Evolutionary conservation across 2,888 invertebrate genomes (phyloP), one percentile per base, ranked within the genome.

Genomic region (Gastracanthus pulcherrimus): DNA sequence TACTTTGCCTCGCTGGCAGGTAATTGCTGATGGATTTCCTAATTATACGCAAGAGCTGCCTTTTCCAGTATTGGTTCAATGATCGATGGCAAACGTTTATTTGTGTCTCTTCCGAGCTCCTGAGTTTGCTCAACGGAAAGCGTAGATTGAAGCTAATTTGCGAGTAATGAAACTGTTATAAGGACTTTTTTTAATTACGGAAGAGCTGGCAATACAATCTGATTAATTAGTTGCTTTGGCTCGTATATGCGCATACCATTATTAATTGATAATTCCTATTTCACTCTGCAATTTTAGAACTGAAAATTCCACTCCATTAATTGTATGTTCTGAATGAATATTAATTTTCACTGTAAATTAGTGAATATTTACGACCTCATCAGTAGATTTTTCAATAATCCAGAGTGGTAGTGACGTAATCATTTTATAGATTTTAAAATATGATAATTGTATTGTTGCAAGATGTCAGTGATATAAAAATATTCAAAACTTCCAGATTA

Each of bases 41-140:
- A 69, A 69, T 69, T 51, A 70, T 19, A 70, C 69, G 69, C 69
- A 51, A 51, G 69, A 70, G 51, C 19, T 51, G 34, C 23, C 11
- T 34, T 19, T 48, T 34, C n/a, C 34, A 48, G 69, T 31, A 19
- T 34, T 48, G 16, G 69, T 51, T 19, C 9, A 38, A 36, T 70
- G 48, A 48, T 70, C 48, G 69, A 69, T 48, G 41, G 19, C 48
- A 31, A 69, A n/a, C n/a, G 31, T 69, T 48, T 34, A 48, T 69
- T 69, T 13, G 34, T 31, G 34, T 69, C 11, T 34, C 69, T n/a
- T 29, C 13, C 66, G 66, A 23, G 34, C 23, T 66, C 41, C 26
- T 16, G 23, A 55, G 55, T 55, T 55, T 55, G 55, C 55, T 55
- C 13, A n/a, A 13, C 55, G 26, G 26, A 55, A 23, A 55, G 55